Evolutionary conservation across 2,888 invertebrate species (phyloP), one percentile per base, ranked within the genome.

Genomic region (Diarsia mendica): DNA sequence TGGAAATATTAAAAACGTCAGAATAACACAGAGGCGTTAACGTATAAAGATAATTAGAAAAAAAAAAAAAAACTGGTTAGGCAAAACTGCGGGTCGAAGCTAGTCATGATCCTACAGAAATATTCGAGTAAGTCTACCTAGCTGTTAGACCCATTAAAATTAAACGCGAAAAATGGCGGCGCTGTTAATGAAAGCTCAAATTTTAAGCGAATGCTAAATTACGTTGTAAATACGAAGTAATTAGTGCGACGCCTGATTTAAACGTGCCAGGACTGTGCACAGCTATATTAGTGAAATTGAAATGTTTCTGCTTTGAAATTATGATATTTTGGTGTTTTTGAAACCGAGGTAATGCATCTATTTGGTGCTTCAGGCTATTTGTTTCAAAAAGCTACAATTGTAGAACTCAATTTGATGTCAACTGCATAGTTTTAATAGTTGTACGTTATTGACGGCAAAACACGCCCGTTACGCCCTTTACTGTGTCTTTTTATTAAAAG

Each of bases 111-210:
- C 61, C 44, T 20, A 66, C 66, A 28, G 39, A 64, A 82, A 78
- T 80, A 63, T 76, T 53, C 39, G 48, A 68, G 71, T 23, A 73
- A 67, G 64, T 72, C 48, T 72, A 72, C 60, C 46, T 69, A 73
- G 46, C 76, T 67, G 67, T 72, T 72, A 77, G 53, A 70, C 58
- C 72, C 74, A 85, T 85, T 84, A 83, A 87, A 87, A 84, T 84
- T 86, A 87, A 88, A 82, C 82, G 76, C 67, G 71, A 87, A 89
- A 90, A 87, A 89, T 87, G 68, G 51, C 79, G 77, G 39, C 73
- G 75, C 73, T 84, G 83, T 72, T 85, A 87, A 87, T 89, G 87
- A 88, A 89, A 82, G 86, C 84, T 85, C 70, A 85, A 89, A 87
- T 83, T 88, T 87, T 83, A 77, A 83, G 73, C 81, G 79, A 88